phyloP scores from a whole-genome alignment of 1,140 invertebrate genomes.

The Nasonia vitripennis region DNA sequence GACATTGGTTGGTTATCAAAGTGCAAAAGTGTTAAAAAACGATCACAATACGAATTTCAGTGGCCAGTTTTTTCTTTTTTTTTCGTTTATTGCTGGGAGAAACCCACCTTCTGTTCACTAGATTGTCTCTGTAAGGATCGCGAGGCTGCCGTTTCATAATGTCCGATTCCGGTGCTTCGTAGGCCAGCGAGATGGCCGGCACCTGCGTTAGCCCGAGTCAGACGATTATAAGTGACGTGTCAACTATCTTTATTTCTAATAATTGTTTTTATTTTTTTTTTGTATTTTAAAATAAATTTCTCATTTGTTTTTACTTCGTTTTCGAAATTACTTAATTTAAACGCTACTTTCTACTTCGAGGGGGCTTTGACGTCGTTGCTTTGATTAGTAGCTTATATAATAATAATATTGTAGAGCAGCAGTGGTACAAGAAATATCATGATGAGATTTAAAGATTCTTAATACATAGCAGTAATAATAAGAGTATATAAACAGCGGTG shows the following conservation, averaged over 20 bases:
- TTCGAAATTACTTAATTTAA: not conserved
- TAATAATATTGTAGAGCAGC: slow-evolving; percentile 25
- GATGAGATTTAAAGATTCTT: not conserved
- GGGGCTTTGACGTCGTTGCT: slow-evolving; percentile 15
- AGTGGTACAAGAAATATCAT: slow-evolving; percentile 23
- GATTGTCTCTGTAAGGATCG: slow-evolving; percentile 94
- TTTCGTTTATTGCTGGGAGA: slow-evolving; percentile 4
- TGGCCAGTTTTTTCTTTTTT: slow-evolving; percentile 15
- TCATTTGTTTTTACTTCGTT: not conserved
- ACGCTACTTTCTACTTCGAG: not conserved
- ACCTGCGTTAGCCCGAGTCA: slow-evolving; percentile 77
- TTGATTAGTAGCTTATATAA: slow-evolving; percentile 32
- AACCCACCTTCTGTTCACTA: slow-evolving; percentile 92
- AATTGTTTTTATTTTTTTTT: not conserved
- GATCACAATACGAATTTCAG: slow-evolving; percentile 31
- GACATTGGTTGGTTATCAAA: slow-evolving; percentile 15
- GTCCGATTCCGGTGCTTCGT: slow-evolving; percentile 96
- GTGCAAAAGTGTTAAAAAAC: slow-evolving; percentile 40
- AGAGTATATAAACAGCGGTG: not conserved
- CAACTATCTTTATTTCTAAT: slow-evolving; percentile 34
- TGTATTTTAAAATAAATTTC: not conserved
- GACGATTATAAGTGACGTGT: slow-evolving; percentile 43
- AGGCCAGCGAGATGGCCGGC: slow-evolving; percentile 97
- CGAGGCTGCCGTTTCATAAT: slow-evolving; percentile 97
- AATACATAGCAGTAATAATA: slow-evolving; percentile 27